phyloP scores from a whole-genome alignment of 2,888 invertebrate species.

The Baronia brevicornis region DNA sequence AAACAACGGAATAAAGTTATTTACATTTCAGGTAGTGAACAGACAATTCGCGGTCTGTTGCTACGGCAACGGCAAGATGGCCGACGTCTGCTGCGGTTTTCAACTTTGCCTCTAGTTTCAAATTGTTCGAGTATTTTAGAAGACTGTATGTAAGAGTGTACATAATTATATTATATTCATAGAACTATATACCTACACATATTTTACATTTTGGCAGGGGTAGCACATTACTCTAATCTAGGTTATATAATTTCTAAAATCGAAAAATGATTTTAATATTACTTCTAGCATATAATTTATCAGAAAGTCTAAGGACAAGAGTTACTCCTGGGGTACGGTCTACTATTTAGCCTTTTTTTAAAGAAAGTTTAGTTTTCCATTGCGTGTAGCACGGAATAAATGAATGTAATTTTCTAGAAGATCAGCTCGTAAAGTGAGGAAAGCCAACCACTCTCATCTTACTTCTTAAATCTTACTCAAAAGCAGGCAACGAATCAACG shows the following conservation, averaged over 20 bases:
- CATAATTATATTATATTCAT: constrained; percentile 69
- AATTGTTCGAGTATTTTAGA: constrained; percentile 71
- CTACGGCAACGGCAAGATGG: constrained; percentile 68
- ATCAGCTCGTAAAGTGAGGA: too few species aligned
- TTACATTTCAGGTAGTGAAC: constrained; percentile 60
- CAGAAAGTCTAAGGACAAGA: too few species aligned
- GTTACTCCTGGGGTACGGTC: too few species aligned
- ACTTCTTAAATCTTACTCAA: too few species aligned
- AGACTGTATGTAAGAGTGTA: constrained; percentile 61
- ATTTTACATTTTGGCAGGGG: constrained; percentile 65
- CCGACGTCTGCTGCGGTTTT: constrained; percentile 67
- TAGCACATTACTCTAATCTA: constrained; percentile 25
- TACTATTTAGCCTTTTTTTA: too few species aligned
- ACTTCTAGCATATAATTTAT: too few species aligned
- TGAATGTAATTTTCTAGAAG: too few species aligned
- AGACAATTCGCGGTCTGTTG: constrained; percentile 65
- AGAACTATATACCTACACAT: constrained; percentile 55
- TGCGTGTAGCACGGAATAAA: too few species aligned
- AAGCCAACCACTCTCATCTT: too few species aligned
- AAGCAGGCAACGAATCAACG: too few species aligned
- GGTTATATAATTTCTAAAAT: background rate
- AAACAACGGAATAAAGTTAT: constrained; percentile 56
- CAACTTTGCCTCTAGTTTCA: constrained; percentile 70
- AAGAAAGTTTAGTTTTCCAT: too few species aligned
- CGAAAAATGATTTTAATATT: too few species aligned